Base-by-base conservation (phyloP, 2,888 invertebrate genomes). In the Ophioninae sp. region DNA sequence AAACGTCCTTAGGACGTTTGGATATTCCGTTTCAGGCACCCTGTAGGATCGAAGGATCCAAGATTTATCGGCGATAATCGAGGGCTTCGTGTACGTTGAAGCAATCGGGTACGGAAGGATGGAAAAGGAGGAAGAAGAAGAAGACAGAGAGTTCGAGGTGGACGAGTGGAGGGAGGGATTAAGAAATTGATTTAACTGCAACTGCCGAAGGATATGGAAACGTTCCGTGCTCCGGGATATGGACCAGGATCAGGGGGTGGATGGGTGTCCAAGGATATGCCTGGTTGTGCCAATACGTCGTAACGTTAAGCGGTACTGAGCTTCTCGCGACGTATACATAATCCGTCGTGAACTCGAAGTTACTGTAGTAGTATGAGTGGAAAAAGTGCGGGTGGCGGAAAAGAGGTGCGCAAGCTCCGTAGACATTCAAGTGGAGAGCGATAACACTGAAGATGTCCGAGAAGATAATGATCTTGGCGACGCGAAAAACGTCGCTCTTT, bases 391-490 rank as follows among this genome's bases (percentile, higher is more conserved):
- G 23, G 21, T 37, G 17, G 70, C 23, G 13, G 62, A 69, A 65
- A 13, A 61, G 76, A 70, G 72, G 79, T 74, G 56, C 67, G 30
- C 72, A 44, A 57, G 41, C 72, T 72, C 72, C 39, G 72, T 21
- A 82, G 81, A 82, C 82, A 79, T 85, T 85, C 84, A 57, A n/a
- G n/a, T n/a, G 82, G 80, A 82, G 82, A 85, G 79, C 85, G 84
- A 84, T 85, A 85, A 84, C 78, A 84, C 85, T 84, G 84, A 85
- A 85, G 84, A 85, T 85, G 84, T 84, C 85, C 84, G 70, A 84
- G 79, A 78, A 83, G 86, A 86, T 86, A 86, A 86, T 86, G 83
- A 86, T 86, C 86, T 85, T 85, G 86, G 84, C 85, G 81, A 85
- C 83, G 86, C 74, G 83, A 81, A 84, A 85, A 84, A 81, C 80